A percentile compares a stretch with the other conserved stretches of the same genome.
Conservation (phyloP, 1,140 invertebrate species). For the Cecropterus lyciades region DNA sequence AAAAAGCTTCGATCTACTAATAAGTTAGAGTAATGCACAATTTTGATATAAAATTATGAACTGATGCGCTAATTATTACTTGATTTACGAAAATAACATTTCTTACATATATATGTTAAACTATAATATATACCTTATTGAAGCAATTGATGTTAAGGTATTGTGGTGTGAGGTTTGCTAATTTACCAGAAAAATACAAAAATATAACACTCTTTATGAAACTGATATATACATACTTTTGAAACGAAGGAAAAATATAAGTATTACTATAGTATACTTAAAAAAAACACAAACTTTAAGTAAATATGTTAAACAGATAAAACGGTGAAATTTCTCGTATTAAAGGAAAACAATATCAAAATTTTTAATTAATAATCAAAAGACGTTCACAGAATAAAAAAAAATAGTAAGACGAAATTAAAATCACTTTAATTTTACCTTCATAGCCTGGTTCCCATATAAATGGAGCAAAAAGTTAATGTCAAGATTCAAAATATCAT, state of each 20-base stretch:
- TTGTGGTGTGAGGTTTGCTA: neutral
- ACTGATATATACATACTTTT: neutral
- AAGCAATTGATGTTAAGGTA: slow-evolving; percentile 1
- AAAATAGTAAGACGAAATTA: slow-evolving; percentile 56
- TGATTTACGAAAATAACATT: neutral
- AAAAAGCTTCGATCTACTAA: neutral
- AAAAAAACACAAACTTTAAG: neutral
- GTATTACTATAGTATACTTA: slow-evolving; percentile 1
- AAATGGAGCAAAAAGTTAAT: slow-evolving; percentile 78
- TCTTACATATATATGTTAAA: neutral
- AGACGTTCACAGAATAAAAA: slow-evolving; percentile 36
- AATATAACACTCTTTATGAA: neutral
- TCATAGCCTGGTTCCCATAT: slow-evolving; percentile 77
- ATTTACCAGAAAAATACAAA: neutral
- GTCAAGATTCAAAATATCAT: slow-evolving; percentile 55
- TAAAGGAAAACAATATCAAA: neutral
- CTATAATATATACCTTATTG: neutral
- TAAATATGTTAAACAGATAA: neutral
- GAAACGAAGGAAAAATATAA: neutral
- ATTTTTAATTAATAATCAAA: neutral
- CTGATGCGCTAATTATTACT: neutral
- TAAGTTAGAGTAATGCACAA: neutral
- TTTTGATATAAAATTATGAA: neutral
- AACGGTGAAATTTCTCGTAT: slow-evolving; percentile 2
- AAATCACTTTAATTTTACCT: slow-evolving; percentile 69